phyloP scores from a whole-genome alignment of 2,797 vertebrate species.

The Argyrosomus regius region DNA sequence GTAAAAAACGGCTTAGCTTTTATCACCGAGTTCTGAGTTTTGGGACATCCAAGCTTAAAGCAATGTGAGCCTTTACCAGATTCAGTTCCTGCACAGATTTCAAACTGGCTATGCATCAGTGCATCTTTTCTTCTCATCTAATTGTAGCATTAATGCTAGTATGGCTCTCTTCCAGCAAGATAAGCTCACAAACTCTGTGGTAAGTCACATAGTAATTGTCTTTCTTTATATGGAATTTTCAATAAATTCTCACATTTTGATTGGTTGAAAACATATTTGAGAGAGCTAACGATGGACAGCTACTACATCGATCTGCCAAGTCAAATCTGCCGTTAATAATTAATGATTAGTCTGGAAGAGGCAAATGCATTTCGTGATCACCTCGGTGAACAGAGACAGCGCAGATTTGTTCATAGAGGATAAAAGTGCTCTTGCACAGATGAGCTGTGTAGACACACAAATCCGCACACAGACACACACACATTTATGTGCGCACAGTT shows the following conservation, averaged over 20 bases:
- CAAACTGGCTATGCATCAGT: conserved; percentile 4
- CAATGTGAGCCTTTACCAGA: background rate
- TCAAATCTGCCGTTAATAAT: conserved; percentile 82
- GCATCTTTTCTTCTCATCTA: background rate
- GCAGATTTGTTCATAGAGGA: conserved; percentile 74
- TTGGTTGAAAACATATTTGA: conserved; percentile 40
- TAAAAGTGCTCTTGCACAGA: conserved; percentile 76
- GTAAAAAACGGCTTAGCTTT: background rate
- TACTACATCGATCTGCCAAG: conserved; percentile 67
- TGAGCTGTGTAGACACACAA: conserved; percentile 71
- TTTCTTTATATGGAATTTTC: conserved; percentile 5
- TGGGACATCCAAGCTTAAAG: conserved; percentile 10
- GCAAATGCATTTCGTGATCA: conserved; percentile 77
- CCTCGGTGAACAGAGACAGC: conserved; percentile 60
- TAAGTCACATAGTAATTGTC: conserved; percentile 16
- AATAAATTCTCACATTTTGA: conserved; percentile 38
- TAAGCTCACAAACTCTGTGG: conserved; percentile 14
- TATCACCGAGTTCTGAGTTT: background rate
- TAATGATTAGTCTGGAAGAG: conserved; percentile 76
- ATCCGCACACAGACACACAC: conserved; percentile 24
- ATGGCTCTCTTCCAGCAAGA: background rate
- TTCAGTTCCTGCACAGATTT: conserved; percentile 5
- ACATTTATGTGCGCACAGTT: conserved; percentile 37
- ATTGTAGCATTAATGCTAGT: too few relatives aligned
- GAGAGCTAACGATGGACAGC: conserved; percentile 31